phyloP scores from a whole-genome alignment of 2,888 invertebrate species.

The Malthinus seriepunctatus region DNA sequence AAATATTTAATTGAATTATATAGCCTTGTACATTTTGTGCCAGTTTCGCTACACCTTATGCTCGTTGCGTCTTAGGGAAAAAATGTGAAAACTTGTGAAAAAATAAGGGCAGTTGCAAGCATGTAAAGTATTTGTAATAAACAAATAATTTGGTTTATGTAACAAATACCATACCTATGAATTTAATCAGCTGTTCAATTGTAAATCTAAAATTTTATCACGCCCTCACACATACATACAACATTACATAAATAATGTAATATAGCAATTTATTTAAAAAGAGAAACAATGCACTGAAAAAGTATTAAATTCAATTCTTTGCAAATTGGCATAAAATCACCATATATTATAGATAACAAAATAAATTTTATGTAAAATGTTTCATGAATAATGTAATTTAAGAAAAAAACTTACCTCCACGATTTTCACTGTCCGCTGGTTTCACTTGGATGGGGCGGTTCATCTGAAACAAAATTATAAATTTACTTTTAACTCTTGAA shows the following conservation, averaged over 20 bases:
- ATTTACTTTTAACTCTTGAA: constrained; percentile 1
- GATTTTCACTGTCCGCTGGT: constrained; percentile 99
- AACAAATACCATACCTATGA: too few relatives aligned
- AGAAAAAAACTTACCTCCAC: constrained; percentile 77
- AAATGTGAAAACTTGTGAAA: too few relatives aligned
- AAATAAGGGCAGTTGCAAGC: too few relatives aligned
- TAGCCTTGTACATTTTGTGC: too few relatives aligned
- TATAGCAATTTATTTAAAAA: background rate
- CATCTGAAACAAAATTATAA: constrained; percentile 77
- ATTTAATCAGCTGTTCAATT: background rate
- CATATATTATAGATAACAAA: constrained; percentile 19
- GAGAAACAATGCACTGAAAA: constrained; percentile 6
- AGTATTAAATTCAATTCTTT: constrained; percentile 8
- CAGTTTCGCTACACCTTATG: too few relatives aligned
- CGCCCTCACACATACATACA: constrained; percentile 1
- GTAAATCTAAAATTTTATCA: background rate
- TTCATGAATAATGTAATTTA: constrained; percentile 26
- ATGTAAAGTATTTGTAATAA: too few relatives aligned
- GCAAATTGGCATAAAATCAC: constrained; percentile 18
- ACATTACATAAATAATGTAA: background rate
- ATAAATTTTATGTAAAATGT: constrained; percentile 22
- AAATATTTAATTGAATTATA: too few relatives aligned
- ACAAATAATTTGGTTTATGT: too few relatives aligned
- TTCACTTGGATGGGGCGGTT: constrained; percentile 99
- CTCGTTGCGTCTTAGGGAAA: too few relatives aligned